A percentile compares a stretch with the other conserved stretches of the same genome.
Evolutionary conservation across 1,140 invertebrate genomes (phyloP).

Genomic region (Pseudoatta argentina): DNA sequence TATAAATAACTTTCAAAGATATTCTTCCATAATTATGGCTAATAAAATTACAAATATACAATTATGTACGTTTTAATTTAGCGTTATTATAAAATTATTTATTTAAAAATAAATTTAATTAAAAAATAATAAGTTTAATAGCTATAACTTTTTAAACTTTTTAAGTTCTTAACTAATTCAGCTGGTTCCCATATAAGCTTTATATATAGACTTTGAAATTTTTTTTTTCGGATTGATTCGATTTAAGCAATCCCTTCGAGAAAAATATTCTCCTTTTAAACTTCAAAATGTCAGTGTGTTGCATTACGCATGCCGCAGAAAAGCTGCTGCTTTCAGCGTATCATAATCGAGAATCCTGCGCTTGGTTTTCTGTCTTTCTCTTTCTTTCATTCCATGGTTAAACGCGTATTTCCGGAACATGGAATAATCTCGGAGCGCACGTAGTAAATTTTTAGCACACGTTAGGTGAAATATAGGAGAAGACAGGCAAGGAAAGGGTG

Average conservation of each 20-base stretch:
- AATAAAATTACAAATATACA: background rate
- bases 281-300: slow-evolving; percentile 27
- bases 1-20: slow-evolving; percentile 2
- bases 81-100: background rate
- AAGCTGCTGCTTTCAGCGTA: slow-evolving; percentile 18
- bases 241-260: slow-evolving; percentile 6
- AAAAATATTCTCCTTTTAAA: slow-evolving; percentile 18
- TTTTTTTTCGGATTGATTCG: slow-evolving; percentile 13
- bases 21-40: background rate
- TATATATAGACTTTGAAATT: background rate
- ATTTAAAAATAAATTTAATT: background rate
- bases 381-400: slow-evolving; percentile 18
- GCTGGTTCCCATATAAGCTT: background rate
- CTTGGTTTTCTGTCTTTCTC: background rate
- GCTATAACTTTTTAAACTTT: slow-evolving; percentile 8
- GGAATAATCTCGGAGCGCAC: slow-evolving; percentile 49
- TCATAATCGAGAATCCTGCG: slow-evolving; percentile 27
- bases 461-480: slow-evolving; percentile 58
- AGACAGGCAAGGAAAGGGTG: slow-evolving; percentile 61
- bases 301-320: slow-evolving; percentile 11
- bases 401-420: slow-evolving; percentile 54
- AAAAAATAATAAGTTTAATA: background rate
- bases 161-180: slow-evolving; percentile 3
- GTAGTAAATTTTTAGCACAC: slow-evolving; percentile 58
- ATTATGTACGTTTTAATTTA: background rate